Evolutionary conservation across 2,113 vertebrate genomes (phyloP), one percentile per base, ranked within the genome.

Genomic region (Lepisosteus osseus): DNA sequence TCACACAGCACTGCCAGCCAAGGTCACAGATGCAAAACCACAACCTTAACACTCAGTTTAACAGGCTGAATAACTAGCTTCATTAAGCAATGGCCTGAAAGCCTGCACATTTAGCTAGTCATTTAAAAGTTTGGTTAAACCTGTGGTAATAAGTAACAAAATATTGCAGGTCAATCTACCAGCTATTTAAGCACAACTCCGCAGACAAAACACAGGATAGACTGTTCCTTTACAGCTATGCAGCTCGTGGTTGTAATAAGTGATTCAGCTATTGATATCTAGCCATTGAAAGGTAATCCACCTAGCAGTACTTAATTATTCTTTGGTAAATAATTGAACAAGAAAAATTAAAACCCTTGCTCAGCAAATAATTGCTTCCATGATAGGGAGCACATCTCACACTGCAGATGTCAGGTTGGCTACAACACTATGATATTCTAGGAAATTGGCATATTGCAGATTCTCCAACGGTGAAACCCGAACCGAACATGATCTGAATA

Each of bases 321-420:
- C 29, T 54, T 44, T 43, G 42, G 62, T 43, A n/a, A 29, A 72
- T 54, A 42, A 64, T 65, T 14, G 29, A 41, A 54, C n/a, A 54
- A 29, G n/a, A 43, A 13, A 17, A 72, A 66, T 55, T 7, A 51
- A 45, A 64, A 66, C 45, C 64, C 13, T 44, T 15, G 43, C 42
- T 66, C 64, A 66, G 64, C 64, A 66, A 14, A 47, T 66, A 43
- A 44, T 66, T 66, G 14, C 42, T 66, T 47, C 41, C 13, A 14
- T 66, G 64, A 66, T 66, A 66, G 7, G 43, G 11, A 14, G 15
- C 64, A 15, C 64, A 47, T 45, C n/a, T 13, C 64, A 47, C 13
- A 15, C 13, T 47, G 64, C 44, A 66, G 64, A 42, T 66, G 64
- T 8, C 42, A 47, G 64, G 3, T 47, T 56, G 40, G 40, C 41